Percentiles rank a stretch among this genome's conserved stretches.
phyloP scores from a whole-genome alignment of 2,797 vertebrate genomes.

The Gymnoscopelus braueri region DNA sequence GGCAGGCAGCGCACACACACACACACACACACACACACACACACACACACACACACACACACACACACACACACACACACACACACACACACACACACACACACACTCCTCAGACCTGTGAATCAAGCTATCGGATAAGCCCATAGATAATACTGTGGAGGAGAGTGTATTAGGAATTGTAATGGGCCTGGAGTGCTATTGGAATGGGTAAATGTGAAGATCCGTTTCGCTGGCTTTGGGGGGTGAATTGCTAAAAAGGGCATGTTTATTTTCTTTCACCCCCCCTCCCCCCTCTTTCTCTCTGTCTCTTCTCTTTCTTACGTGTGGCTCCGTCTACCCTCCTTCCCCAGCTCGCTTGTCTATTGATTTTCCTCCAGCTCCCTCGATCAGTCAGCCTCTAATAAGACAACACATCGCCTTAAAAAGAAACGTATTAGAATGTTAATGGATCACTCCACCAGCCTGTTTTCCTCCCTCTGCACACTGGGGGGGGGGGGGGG shows the following conservation, averaged over 20 bases:
- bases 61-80: neutral
- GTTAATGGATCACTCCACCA: conserved; percentile 66
- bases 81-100: neutral
- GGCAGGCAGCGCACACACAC: too few species aligned
- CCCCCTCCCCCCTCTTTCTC: neutral
- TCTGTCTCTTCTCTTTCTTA: conserved; percentile 36
- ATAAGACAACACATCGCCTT: conserved; percentile 75
- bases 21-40: too few species aligned
- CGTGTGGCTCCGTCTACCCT: conserved; percentile 54
- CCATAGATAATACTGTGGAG: conserved; percentile 63
- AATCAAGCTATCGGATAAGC: conserved; percentile 59
- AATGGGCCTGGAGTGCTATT: conserved; percentile 67
- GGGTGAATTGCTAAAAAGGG: conserved; percentile 73
- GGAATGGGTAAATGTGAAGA: conserved; percentile 71
- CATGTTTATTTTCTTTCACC: conserved; percentile 63
- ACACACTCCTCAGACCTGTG: conserved; percentile 28
- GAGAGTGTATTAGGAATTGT: conserved; percentile 69
- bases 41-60: too few species aligned
- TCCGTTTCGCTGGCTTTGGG: conserved; percentile 60
- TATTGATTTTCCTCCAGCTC: conserved; percentile 71
- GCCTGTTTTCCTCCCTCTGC: conserved; percentile 36
- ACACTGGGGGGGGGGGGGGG: neutral
- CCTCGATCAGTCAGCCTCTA: conserved; percentile 74
- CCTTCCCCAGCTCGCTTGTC: conserved; percentile 65
- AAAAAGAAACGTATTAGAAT: conserved; percentile 75